Conservation (phyloP, 2,797 vertebrate genomes). For the Urocyon cinereoargenteus region DNA sequence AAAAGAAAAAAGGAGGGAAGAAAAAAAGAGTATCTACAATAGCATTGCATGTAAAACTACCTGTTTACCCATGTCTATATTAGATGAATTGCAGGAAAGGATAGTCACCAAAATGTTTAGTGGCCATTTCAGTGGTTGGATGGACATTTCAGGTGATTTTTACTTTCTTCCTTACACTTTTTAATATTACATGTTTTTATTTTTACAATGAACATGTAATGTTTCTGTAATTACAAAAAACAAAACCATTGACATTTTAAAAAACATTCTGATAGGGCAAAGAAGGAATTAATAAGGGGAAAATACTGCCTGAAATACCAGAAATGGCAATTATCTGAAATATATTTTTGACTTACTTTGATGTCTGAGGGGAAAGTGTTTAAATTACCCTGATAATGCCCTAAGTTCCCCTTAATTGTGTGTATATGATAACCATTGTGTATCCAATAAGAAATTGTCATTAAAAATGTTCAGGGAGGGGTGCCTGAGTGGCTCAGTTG, state of each 20-base stretch:
- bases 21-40: background rate
- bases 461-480: background rate
- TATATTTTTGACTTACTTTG: background rate
- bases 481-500: too few species aligned
- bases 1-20: background rate
- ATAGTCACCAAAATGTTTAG: background rate
- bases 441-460: background rate
- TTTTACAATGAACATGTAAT: background rate
- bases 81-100: background rate
- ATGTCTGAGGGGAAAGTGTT: background rate
- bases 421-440: background rate
- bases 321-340: background rate
- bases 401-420: conserved; percentile 41
- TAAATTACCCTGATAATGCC: conserved; percentile 25
- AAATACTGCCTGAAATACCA: conserved; percentile 16
- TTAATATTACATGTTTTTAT: background rate
- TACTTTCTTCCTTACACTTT: background rate
- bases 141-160: background rate
- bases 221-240: conserved; percentile 28
- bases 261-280: background rate
- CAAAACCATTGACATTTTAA: background rate
- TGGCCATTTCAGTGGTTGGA: background rate
- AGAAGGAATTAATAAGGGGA: conserved; percentile 7
- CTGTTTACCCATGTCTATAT: background rate
- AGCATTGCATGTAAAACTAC: background rate